Evolutionary conservation across 2,797 vertebrate species (phyloP), one percentile per base, ranked within the genome.

Genomic region (Peromyscus eremicus): DNA sequence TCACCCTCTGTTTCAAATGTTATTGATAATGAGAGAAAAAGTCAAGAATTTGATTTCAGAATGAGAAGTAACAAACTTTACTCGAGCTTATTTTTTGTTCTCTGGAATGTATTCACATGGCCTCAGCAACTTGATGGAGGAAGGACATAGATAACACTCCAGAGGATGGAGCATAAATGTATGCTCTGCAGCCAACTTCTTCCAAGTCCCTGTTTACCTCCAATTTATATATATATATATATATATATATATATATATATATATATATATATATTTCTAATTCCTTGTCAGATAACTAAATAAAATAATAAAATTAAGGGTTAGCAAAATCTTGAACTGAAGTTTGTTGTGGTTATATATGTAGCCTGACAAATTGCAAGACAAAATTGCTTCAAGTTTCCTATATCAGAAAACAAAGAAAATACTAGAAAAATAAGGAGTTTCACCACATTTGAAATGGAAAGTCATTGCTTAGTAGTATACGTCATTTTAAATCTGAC

Each of bases 401-500:
- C 34, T 88, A 11, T 75, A 46, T 77, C 52, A 92, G 43, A 55
- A 96, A 88, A 49, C 9, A 86, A 85, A 89, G 32, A 40, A 29
- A 52, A 88, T 60, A 37, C 13, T 62, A 75, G 34, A 75, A 19
- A 68, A 70, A 84, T 52, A 84, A 76, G 66, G 40, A 64, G 12
- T 89, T 55, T 83, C 7, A 32, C 0, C 1, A 27, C 43, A 71
- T 55, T 49, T 55, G 57, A 75, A 40, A 92, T 60, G 23, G 55
- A 90, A 87, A 80, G 5, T 32, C 23, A 84, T 55, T 81, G 29
- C 7, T 92, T 81, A 77, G 12, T 91, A 80, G 6, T 34, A 89
- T 19, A 94, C 71, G 21, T 80, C 23, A 77, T 80, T 94, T 23
- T 82, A 95, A 94, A 68, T 91, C 25, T 60, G 46, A 68, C 16